Evolutionary conservation across 1,140 invertebrate genomes (phyloP).

Genomic region (Drosophila ercepeae): DNA sequence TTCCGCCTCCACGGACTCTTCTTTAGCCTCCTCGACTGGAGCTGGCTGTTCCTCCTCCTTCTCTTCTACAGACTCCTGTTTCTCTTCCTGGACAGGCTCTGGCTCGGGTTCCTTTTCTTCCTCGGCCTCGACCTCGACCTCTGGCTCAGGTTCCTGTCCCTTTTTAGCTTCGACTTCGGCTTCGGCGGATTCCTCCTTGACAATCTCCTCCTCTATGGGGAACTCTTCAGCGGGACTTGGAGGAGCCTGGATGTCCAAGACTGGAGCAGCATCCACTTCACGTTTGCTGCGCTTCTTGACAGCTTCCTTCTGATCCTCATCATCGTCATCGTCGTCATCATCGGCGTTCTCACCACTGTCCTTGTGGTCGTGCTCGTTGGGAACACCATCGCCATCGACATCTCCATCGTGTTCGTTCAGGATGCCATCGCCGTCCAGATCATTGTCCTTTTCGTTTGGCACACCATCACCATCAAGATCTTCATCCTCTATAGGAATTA

Average conservation of each 20-base stretch:
- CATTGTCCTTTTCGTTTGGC: constrained; percentile 67
- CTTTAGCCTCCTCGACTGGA: constrained; percentile 75
- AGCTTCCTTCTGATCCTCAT: constrained; percentile 52
- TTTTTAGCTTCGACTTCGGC: constrained; percentile 36
- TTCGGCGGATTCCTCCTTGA: constrained; percentile 54
- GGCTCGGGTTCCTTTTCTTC: constrained; percentile 36
- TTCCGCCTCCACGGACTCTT: constrained; percentile 49
- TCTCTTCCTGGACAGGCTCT: constrained; percentile 23
- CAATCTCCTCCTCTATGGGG: constrained; percentile 68
- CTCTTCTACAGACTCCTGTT: constrained; percentile 37
- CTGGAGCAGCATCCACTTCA: constrained; percentile 80
- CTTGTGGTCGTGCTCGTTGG: constrained; percentile 70
- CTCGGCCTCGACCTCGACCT: constrained; percentile 84
- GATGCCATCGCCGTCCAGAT: constrained; percentile 74
- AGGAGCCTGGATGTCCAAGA: constrained; percentile 44
- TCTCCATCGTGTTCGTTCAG: constrained; percentile 78
- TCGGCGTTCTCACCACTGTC: constrained; percentile 51
- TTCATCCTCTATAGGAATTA: constrained; percentile 46
- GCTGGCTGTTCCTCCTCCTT: constrained; percentile 37
- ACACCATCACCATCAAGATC: constrained; percentile 83
- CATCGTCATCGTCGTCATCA: constrained; percentile 68
- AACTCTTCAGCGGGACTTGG: constrained; percentile 83
- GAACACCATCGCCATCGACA: constrained; percentile 83
- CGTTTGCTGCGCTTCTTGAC: constrained; percentile 76
- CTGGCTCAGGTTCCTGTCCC: constrained; percentile 83